phyloP scores from a whole-genome alignment of 2,797 vertebrate species.

The Bryconaethiops microstoma region DNA sequence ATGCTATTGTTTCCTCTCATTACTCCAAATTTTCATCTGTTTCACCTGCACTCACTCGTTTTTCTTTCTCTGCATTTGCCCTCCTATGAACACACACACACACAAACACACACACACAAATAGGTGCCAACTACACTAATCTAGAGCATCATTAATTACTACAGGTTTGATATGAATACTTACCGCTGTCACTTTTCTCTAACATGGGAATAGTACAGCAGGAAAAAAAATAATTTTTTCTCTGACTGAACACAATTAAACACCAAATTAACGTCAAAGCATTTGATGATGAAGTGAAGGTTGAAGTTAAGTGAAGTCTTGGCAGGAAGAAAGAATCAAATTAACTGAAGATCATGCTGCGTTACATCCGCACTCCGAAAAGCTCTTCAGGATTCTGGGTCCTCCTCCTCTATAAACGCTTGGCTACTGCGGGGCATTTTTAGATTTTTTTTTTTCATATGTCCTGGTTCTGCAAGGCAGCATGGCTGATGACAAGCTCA shows the following conservation, averaged over 20 bases:
- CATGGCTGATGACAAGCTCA: conserved; percentile 71
- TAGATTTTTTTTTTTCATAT: not conserved
- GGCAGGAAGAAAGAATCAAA: conserved; percentile 3
- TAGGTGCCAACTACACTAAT: not conserved
- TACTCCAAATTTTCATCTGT: too few relatives aligned
- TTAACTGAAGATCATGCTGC: conserved; percentile 10
- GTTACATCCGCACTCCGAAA: not conserved
- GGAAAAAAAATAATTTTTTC: not conserved
- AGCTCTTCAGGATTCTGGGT: not conserved
- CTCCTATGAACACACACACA: too few relatives aligned
- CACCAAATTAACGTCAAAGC: conserved; percentile 5
- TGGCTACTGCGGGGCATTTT: not conserved
- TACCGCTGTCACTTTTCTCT: conserved; percentile 5
- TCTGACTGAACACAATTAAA: conserved; percentile 14
- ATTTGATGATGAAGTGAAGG: conserved; percentile 4
- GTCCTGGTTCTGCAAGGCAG: conserved; percentile 64
- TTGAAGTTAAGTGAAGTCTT: not conserved
- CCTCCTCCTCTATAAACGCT: not conserved
- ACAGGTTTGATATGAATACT: not conserved
- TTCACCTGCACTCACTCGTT: too few relatives aligned
- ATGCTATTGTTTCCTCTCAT: too few relatives aligned
- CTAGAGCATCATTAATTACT: conserved; percentile 2
- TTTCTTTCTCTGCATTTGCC: not conserved
- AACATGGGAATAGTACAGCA: not conserved
- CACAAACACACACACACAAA: not conserved